phyloP scores from a whole-genome alignment of 2,113 vertebrate species.

The Okapia johnstoni region DNA sequence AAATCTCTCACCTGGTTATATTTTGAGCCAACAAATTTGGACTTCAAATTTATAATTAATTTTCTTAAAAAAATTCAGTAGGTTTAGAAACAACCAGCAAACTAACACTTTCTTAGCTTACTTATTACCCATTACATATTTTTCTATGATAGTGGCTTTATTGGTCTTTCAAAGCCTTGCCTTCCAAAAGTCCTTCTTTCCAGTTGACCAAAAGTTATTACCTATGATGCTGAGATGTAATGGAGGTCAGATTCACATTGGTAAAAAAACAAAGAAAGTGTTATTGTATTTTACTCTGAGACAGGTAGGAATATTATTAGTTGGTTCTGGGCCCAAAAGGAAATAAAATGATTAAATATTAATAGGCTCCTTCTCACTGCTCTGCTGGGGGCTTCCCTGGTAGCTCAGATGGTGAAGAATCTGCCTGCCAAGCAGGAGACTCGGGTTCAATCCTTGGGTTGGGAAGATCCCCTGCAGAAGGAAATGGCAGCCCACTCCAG shows the following conservation, averaged over 20 bases:
- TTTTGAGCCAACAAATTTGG: not conserved
- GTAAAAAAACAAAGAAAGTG: not conserved
- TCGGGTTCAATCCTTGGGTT: not conserved
- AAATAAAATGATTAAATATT: not conserved
- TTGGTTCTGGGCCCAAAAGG: not conserved
- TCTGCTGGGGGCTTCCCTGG: not conserved
- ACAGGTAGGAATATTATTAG: not conserved
- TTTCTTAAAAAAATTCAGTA: not conserved
- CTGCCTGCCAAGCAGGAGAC: not conserved
- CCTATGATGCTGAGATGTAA: not conserved
- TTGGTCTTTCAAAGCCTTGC: not conserved
- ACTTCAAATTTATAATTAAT: not conserved
- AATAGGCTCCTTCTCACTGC: not conserved
- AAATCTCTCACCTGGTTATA: not conserved
- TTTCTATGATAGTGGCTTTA: not conserved
- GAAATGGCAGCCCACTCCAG: not conserved
- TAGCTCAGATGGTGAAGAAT: not conserved
- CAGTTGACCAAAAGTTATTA: not conserved
- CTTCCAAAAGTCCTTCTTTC: not conserved
- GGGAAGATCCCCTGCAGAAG: not conserved
- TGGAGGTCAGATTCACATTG: not conserved
- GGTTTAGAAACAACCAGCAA: not conserved
- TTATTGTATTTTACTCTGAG: not conserved
- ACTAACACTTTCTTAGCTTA: not conserved
- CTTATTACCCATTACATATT: not conserved